Evolutionary conservation across 2,113 vertebrate genomes (phyloP).

Genomic region (Todiramphus chloris): DNA sequence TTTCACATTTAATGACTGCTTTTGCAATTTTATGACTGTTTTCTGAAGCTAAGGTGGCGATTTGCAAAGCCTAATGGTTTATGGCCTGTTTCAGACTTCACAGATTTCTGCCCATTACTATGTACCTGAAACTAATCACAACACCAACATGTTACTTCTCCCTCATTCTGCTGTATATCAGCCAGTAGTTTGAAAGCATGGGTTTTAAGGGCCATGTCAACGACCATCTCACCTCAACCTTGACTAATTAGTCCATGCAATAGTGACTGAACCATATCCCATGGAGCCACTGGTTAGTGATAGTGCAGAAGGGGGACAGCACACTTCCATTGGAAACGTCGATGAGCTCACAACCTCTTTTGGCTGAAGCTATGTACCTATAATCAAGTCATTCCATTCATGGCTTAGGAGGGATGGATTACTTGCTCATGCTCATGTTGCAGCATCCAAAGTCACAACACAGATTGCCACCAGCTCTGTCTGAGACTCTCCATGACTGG

Average conservation of each 20-base stretch:
- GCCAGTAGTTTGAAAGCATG: not conserved
- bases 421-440: not conserved
- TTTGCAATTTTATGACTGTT: conserved; percentile 37
- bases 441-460: not conserved
- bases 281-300: not conserved
- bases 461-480: not conserved
- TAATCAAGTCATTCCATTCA: accelerated
- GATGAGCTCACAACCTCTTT: not conserved
- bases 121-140: not conserved
- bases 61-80: not conserved
- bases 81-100: not conserved
- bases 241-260: not conserved
- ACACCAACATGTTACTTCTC: not conserved
- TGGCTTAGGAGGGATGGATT: not conserved
- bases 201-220: not conserved
- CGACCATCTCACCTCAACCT: not conserved
- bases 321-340: not conserved
- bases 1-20: conserved; percentile 50
- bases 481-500: not conserved
- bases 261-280: not conserved
- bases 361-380: not conserved
- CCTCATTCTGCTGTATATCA: not conserved
- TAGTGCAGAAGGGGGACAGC: not conserved
- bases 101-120: not conserved
- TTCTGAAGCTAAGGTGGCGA: conserved; percentile 36